Evolutionary conservation across 1,140 invertebrate genomes (phyloP), one percentile per base, ranked within the genome.

Genomic region (Acromyrmex heyeri): DNA sequence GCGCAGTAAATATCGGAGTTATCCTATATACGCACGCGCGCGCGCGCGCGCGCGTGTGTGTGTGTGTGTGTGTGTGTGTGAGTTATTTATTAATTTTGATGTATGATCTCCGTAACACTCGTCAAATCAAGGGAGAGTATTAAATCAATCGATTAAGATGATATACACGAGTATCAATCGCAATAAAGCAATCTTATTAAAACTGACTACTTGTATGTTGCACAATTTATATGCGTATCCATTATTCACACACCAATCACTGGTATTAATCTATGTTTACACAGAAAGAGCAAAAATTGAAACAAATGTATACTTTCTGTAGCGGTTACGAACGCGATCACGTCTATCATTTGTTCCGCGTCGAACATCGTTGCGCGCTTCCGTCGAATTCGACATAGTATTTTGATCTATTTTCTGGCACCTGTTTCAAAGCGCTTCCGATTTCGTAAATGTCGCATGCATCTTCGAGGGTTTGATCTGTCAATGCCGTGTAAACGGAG

Each of bases 341-440:
- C 78, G 85, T 72, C 44, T 44, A 75, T 89, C 85, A 65, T 87
- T 89, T 82, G 85, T 83, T 86, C 12, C 27, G 57, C 27, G 27
- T 69, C 14, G 30, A 21, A 48, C 21, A 3, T 38, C 62, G 6
- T 38, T 57, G 16, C n/a, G n/a, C 38, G 30, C 16, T 73, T 61
- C 30, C n/a, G 61, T 64, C 70, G 27, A 62, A 89, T 90, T 88
- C 85, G 44, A 89, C 30, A 79, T 79, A 86, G 62, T 65, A 75
- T 57, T 24, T 70, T 64, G 83, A 73, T 65, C 24, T 82, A 75
- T 86, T 55, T 62, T 53, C 50, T 55, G 38, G 67, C 69, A 83
- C 55, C 69, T 67, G 62, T 79, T 79, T 79, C 77, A 79, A 79
- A 65, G 76, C 79, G 69, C 18, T 73, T 61, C 55, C 69, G 79